Evolutionary conservation across 2,113 vertebrate species (phyloP).

Genomic region (Rhinolophus sinicus): DNA sequence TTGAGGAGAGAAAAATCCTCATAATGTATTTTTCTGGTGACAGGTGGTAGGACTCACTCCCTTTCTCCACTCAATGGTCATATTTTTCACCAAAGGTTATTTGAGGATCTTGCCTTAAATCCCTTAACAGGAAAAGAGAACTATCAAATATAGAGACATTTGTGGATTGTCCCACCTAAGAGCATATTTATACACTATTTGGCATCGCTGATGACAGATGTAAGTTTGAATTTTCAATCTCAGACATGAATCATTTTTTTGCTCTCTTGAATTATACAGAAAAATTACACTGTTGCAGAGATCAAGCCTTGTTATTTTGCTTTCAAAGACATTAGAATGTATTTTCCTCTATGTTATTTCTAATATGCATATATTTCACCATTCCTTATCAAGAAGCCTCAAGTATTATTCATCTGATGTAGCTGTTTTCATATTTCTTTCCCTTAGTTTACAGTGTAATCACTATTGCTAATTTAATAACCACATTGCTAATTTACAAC

Average conservation of each 20-base stretch:
- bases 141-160: background rate
- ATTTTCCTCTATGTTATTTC: conserved; percentile 5
- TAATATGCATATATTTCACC: background rate
- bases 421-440: background rate
- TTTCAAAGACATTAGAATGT: conserved; percentile 28
- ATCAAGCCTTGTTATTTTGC: background rate
- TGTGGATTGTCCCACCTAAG: background rate
- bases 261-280: background rate
- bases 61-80: background rate
- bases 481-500: background rate
- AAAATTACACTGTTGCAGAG: background rate
- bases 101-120: conserved; percentile 1
- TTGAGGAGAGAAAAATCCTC: background rate
- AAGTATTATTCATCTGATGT: background rate
- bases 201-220: background rate
- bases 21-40: background rate
- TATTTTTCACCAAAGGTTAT: background rate
- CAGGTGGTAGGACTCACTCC: background rate
- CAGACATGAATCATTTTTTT: conserved; percentile 36
- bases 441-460: background rate
- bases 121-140: background rate
- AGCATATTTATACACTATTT: conserved; percentile 51
- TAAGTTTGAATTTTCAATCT: conserved; percentile 22
- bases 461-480: conserved; percentile 24
- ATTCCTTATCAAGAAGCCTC: background rate